A percentile compares a stretch with the other conserved stretches of the same genome.
phyloP scores from a whole-genome alignment of 2,113 vertebrate species.

The Peromyscus leucopus region DNA sequence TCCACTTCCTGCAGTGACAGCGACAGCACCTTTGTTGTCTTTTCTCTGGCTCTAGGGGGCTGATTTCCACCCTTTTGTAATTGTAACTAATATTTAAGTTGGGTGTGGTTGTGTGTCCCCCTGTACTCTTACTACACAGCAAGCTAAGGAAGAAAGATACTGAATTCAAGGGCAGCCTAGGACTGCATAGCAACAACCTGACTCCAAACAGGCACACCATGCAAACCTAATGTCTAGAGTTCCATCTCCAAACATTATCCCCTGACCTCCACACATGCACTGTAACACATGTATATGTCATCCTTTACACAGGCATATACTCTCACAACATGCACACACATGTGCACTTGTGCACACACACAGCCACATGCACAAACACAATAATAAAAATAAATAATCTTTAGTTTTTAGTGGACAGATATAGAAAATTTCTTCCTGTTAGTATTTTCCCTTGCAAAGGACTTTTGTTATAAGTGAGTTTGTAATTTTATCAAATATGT shows the following conservation, averaged over 20 bases:
- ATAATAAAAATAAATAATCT: neutral
- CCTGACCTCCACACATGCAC: neutral
- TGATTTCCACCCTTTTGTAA: neutral
- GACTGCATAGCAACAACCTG: neutral
- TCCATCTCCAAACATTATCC: neutral
- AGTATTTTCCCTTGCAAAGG: constrained; percentile 18
- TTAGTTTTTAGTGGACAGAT: neutral
- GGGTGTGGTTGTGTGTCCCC: neutral
- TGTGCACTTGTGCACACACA: neutral
- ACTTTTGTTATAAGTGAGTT: neutral
- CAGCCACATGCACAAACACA: neutral
- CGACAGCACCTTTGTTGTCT: neutral
- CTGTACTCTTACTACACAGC: too few species aligned
- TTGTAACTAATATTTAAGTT: constrained; percentile 27
- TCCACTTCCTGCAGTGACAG: neutral
- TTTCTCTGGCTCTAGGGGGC: neutral
- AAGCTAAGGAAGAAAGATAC: neutral
- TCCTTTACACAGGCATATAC: neutral
- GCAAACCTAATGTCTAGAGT: neutral
- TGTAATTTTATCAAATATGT: neutral
- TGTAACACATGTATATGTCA: neutral
- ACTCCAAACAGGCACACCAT: neutral
- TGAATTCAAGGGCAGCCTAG: neutral
- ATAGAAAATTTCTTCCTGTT: neutral
- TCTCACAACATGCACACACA: neutral